Conservation (phyloP, 2,113 vertebrate genomes). For the Chlamydotis undulata region DNA sequence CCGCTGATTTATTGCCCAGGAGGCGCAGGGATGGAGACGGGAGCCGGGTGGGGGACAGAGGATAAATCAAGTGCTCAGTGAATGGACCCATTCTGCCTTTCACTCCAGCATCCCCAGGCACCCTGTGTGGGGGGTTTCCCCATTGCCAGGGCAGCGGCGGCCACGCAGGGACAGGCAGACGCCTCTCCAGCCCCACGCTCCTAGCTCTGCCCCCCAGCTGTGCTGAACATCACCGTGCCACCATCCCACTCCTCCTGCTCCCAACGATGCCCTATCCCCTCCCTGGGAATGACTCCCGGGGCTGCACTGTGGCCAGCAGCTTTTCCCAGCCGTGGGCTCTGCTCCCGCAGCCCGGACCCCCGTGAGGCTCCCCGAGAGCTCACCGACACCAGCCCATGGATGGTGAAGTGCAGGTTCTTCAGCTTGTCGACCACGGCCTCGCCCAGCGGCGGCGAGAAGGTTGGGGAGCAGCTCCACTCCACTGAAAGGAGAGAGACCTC, state of each 20-base stretch:
- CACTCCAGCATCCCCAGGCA: background rate
- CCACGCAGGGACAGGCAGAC: rapidly evolving
- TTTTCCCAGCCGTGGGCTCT: background rate
- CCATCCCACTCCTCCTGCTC: background rate
- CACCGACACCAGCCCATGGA: constrained; percentile 83
- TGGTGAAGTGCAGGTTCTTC: constrained; percentile 80
- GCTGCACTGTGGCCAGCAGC: background rate
- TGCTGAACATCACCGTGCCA: rapidly evolving
- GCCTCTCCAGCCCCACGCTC: background rate
- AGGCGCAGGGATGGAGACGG: background rate
- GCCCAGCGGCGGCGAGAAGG: constrained; percentile 77
- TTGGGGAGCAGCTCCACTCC: constrained; percentile 84
- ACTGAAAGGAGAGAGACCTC: constrained; percentile 75
- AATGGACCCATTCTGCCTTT: background rate
- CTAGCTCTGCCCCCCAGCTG: background rate
- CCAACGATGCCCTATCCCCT: background rate
- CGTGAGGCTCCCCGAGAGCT: background rate
- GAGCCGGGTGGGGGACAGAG: background rate
- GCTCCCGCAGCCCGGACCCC: rapidly evolving
- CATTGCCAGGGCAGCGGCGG: rapidly evolving
- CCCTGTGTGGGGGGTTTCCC: background rate
- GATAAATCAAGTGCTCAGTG: background rate
- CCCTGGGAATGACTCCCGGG: rapidly evolving
- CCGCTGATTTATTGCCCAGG: constrained; percentile 33
- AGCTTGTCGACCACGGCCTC: constrained; percentile 83